A percentile compares a stretch with the other conserved stretches of the same genome.
Evolutionary conservation across 1,140 invertebrate species (phyloP).

Genomic region (Scylla paramamosain): DNA sequence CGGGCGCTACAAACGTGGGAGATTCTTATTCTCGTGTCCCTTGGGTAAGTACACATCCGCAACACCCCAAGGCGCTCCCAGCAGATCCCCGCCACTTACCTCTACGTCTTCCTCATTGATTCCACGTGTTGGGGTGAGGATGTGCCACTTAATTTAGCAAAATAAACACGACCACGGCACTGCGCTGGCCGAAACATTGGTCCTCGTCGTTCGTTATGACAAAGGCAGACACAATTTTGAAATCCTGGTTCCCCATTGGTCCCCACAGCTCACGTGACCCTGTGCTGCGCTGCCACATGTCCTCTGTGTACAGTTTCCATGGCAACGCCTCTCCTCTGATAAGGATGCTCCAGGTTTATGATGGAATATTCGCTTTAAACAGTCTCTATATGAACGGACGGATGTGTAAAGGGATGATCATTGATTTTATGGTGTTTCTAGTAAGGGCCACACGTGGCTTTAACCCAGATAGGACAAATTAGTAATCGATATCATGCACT

Average conservation of each 20-base stretch:
- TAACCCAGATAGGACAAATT: not conserved
- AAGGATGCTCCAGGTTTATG: slow-evolving; percentile 40
- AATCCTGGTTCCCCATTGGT: slow-evolving; percentile 60
- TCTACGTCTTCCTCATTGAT: slow-evolving; percentile 72
- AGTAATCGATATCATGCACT: slow-evolving; percentile 22
- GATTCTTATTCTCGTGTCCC: slow-evolving; percentile 7
- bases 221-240: slow-evolving; percentile 75
- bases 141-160: slow-evolving; percentile 58
- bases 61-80: not conserved
- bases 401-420: not conserved
- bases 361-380: not conserved
- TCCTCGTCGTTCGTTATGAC: slow-evolving; percentile 75
- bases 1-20: slow-evolving; percentile 49
- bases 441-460: not conserved
- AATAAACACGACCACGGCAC: slow-evolving; percentile 74
- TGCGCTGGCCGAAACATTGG: slow-evolving; percentile 70
- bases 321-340: slow-evolving; percentile 47
- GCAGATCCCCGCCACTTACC: slow-evolving; percentile 57
- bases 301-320: slow-evolving; percentile 70
- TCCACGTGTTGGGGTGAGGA: slow-evolving; percentile 42
- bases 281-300: slow-evolving; percentile 56
- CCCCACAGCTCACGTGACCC: slow-evolving; percentile 55
- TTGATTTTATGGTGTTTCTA: not conserved
- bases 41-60: slow-evolving; percentile 49
- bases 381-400: not conserved